Percentiles rank a stretch among this genome's conserved stretches.
These are phyloP conservation scores for Cyphomyrmex costatus DNA, from an alignment of 1,140 invertebrate genomes.

Conservation along the genomic window DNA sequence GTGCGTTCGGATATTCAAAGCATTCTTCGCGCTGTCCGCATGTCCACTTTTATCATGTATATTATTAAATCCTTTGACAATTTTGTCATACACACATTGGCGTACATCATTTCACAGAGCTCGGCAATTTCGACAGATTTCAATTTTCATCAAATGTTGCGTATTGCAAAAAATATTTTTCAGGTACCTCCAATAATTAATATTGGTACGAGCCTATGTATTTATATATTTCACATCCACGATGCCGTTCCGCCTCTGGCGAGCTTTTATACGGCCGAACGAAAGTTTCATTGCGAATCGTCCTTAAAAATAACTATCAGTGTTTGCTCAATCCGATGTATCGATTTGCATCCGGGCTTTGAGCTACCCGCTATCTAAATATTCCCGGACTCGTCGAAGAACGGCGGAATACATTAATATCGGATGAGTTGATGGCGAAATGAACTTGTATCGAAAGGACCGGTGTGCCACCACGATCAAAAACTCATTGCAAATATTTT, in stretches of 20 bases:
- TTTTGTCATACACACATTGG: conserved; percentile 13
- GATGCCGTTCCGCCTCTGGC: conserved; percentile 16
- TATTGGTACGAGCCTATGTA: conserved; percentile 17
- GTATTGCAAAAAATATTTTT: conserved; percentile 39
- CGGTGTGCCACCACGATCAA: conserved; percentile 69
- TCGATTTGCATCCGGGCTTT: conserved; percentile 74
- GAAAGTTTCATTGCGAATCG: conserved; percentile 71
- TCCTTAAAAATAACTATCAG: conserved; percentile 70
- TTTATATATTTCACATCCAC: conserved; percentile 10
- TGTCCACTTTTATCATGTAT: conserved; percentile 11
- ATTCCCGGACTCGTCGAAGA: conserved; percentile 56
- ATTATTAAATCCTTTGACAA: conserved; percentile 45
- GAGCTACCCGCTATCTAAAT: conserved; percentile 67
- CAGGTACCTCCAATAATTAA: conserved; percentile 45
- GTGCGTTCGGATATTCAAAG: conserved; percentile 27
- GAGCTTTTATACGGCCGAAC: conserved; percentile 50
- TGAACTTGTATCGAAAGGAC: conserved; percentile 67
- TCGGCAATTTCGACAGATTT: conserved; percentile 9
- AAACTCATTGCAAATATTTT: conserved; percentile 69
- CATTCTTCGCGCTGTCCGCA: conserved; percentile 12
- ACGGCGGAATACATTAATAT: conserved; percentile 74
- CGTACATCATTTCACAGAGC: conserved; percentile 44
- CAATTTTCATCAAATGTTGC: not conserved
- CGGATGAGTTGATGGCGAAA: conserved; percentile 67
- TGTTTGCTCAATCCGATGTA: conserved; percentile 56